These are phyloP conservation scores for Labroides dimidiatus DNA, from an alignment of 2,797 vertebrate species.

Conservation along the genomic window DNA sequence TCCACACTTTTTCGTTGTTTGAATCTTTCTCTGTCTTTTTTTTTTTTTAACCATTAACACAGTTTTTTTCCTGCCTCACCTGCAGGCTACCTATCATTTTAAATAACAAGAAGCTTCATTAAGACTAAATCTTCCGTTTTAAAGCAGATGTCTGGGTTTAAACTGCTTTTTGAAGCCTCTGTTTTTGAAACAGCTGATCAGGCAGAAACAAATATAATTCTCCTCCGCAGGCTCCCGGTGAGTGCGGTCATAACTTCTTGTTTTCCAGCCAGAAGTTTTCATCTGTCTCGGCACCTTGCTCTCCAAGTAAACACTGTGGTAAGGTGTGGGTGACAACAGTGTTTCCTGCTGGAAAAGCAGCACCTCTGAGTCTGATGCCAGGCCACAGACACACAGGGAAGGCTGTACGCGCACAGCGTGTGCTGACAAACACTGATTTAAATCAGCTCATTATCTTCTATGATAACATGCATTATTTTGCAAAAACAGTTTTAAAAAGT, in stretches of 20 bases:
- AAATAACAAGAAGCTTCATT: background rate
- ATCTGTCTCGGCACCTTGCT: constrained; percentile 25
- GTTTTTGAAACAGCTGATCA: constrained; percentile 45
- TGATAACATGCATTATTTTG: background rate
- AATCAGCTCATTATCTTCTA: background rate
- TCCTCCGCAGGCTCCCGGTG: constrained; percentile 17
- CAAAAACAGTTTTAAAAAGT: background rate
- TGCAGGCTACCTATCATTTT: background rate
- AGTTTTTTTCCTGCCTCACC: background rate
- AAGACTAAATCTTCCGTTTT: background rate
- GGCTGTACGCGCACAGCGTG: background rate
- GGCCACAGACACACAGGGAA: background rate
- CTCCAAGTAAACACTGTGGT: constrained; percentile 61
- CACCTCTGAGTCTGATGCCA: constrained; percentile 26
- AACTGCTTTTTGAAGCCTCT: background rate
- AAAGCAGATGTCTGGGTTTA: background rate
- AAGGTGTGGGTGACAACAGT: constrained; percentile 54
- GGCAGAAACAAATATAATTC: constrained; percentile 42
- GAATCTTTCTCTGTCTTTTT: constrained; percentile 30
- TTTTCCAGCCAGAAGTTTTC: constrained; percentile 58
- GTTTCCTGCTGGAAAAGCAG: constrained; percentile 54
- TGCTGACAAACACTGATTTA: background rate
- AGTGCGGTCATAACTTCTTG: constrained; percentile 42
- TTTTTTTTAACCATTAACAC: constrained; percentile 15
- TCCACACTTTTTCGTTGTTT: constrained; percentile 25